Evolutionary conservation across 2,113 vertebrate species (phyloP).

Genomic region (Gracilinanus agilis): DNA sequence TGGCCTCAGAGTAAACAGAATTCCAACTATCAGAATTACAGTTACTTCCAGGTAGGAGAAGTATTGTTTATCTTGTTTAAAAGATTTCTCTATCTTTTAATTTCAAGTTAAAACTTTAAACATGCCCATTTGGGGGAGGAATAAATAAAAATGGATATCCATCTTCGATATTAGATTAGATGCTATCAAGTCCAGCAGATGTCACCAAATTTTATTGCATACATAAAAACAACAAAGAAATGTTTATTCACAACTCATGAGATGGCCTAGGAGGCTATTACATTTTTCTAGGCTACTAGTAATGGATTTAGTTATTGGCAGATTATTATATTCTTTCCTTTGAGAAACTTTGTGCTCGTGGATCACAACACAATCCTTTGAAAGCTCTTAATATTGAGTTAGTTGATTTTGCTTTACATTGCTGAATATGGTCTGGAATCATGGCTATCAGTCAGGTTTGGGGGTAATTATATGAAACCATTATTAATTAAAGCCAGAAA

Average conservation of each 20-base stretch:
- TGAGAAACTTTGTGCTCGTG: constrained; percentile 2
- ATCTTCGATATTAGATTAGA: neutral
- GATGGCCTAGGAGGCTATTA: neutral
- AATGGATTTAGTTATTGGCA: neutral
- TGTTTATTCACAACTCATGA: constrained; percentile 16
- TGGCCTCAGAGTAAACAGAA: neutral
- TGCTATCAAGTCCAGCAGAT: neutral
- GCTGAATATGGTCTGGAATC: neutral
- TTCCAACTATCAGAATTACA: constrained; percentile 16
- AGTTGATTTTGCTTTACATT: constrained; percentile 17
- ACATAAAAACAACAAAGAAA: constrained; percentile 12
- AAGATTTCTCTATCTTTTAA: neutral
- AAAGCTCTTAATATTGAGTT: constrained; percentile 24
- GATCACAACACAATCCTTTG: neutral
- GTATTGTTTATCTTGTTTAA: constrained; percentile 25
- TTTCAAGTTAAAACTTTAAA: constrained; percentile 18
- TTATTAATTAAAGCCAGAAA: constrained; percentile 47
- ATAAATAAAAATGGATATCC: neutral
- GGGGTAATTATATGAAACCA: neutral
- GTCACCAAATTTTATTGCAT: constrained; percentile 1
- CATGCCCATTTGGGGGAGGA: neutral
- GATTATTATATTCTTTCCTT: neutral
- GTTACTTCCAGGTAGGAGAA: neutral
- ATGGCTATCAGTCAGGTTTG: neutral
- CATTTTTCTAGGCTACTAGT: constrained; percentile 6